phyloP scores from a whole-genome alignment of 2,888 invertebrate species.

The Mythimna ferrago region DNA sequence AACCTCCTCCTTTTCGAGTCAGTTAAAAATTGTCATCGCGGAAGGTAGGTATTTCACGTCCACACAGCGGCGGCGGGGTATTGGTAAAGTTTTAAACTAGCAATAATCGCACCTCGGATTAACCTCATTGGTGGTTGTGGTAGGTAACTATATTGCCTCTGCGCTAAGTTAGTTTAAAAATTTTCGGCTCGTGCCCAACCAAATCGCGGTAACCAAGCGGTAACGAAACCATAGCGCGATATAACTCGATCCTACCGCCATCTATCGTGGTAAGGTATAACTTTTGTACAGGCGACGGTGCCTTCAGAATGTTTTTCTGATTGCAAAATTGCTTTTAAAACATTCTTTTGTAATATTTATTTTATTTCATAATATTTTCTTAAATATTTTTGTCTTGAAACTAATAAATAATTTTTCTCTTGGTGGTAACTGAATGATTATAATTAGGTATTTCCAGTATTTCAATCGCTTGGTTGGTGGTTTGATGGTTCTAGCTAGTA shows the following conservation, averaged over 20 bases:
- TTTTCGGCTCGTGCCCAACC: neutral
- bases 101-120: conserved; percentile 13
- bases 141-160: conserved; percentile 97
- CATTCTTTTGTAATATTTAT: no score
- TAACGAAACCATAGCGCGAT: conserved; percentile 1
- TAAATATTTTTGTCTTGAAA: no score
- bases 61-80: conserved; percentile 6
- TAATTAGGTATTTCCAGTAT: no score
- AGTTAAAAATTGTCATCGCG: conserved; percentile 11
- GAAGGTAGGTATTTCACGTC: conserved; percentile 12
- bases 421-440: no score
- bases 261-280: neutral
- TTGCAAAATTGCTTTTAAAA: no score
- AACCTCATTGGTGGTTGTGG: conserved; percentile 3
- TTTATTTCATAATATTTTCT: no score
- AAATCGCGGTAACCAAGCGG: neutral
- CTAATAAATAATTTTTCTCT: no score
- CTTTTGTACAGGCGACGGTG: neutral
- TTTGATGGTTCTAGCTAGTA: no score
- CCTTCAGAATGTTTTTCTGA: no score
- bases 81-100: conserved; percentile 17
- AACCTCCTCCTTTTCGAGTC: no score
- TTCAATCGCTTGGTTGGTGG: no score
- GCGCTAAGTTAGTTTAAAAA: conserved; percentile 93
- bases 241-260: neutral